Percentiles rank a stretch among this genome's conserved stretches.
Evolutionary conservation across 1,140 invertebrate genomes (phyloP).

Genomic region (Lepidostoma basale): DNA sequence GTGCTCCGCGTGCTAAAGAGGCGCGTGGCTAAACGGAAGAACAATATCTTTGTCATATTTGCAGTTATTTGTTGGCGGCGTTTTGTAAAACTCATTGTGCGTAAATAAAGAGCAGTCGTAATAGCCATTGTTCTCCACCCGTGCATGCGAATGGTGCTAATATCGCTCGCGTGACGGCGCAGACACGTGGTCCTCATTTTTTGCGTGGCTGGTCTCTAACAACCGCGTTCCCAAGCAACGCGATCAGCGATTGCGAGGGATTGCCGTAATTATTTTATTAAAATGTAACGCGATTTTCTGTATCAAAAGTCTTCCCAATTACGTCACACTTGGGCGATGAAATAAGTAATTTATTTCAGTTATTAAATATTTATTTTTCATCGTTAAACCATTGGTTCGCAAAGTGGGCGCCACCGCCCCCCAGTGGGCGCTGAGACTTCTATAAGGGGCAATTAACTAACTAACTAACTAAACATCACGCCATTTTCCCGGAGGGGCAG

Average conservation of each 20-base stretch:
- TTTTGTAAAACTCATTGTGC: slow-evolving; percentile 3
- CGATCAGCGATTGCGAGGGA: neutral
- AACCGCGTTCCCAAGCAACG: no score
- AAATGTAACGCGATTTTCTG: neutral
- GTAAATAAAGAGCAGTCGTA: neutral
- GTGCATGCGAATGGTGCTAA: slow-evolving; percentile 4
- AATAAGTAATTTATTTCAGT: no score
- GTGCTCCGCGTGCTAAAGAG: neutral
- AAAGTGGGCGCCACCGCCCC: no score
- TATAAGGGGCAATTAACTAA: no score
- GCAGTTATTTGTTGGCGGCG: slow-evolving; percentile 4
- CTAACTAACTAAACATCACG: no score
- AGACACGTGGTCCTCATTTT: neutral
- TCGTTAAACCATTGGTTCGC: no score
- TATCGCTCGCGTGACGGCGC: neutral
- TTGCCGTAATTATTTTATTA: neutral
- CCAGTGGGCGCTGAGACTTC: no score
- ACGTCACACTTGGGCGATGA: no score
- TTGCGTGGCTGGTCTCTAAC: neutral
- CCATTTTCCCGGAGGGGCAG: no score
- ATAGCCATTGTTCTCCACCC: neutral
- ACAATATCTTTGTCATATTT: slow-evolving; percentile 7
- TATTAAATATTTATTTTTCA: no score
- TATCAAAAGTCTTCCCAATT: no score
- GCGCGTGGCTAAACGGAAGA: slow-evolving; percentile 17